phyloP scores from a whole-genome alignment of 23 tunicate species.

The Ascidia mentula region DNA sequence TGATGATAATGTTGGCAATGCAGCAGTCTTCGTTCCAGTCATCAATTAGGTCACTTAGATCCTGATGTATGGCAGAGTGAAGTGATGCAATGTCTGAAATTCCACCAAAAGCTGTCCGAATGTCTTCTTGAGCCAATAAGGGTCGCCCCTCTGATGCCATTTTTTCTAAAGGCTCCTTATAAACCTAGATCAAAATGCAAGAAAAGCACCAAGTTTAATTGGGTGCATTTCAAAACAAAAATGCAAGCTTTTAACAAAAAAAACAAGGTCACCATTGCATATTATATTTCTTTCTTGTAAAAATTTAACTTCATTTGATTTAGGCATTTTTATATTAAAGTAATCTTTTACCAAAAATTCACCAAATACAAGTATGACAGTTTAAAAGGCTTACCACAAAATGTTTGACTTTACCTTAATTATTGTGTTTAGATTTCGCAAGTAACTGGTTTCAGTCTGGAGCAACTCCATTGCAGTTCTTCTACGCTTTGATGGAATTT shows the following conservation, averaged over 20 bases:
- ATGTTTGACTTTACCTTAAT: slow-evolving; percentile 37
- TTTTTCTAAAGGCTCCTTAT: slow-evolving; percentile 82
- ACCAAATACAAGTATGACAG: no score
- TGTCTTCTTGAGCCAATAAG: slow-evolving; percentile 66
- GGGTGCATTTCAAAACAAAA: no score
- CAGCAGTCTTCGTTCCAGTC: slow-evolving; percentile 91
- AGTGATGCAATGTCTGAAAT: slow-evolving; percentile 46
- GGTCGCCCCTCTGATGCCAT: slow-evolving; percentile 54
- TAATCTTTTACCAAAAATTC: no score
- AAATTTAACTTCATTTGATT: no score
- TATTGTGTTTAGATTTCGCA: slow-evolving; percentile 71
- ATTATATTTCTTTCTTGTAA: no score
- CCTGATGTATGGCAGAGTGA: slow-evolving; percentile 63
- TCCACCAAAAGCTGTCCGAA: slow-evolving; percentile 69
- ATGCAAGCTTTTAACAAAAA: no score
- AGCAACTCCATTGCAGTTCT: slow-evolving; percentile 92
- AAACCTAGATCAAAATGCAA: no score
- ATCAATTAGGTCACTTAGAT: slow-evolving; percentile 62
- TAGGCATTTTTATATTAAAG: no score
- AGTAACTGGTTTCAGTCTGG: slow-evolving; percentile 89
- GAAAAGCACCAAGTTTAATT: no score
- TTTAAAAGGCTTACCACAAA: no score
- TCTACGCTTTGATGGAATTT: slow-evolving; percentile 51
- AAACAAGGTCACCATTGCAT: no score
- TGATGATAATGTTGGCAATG: slow-evolving; percentile 64